A percentile compares a stretch with the other conserved stretches of the same genome.
Evolutionary conservation across 2,113 vertebrate species (phyloP).

Genomic region (Micromys minutus): DNA sequence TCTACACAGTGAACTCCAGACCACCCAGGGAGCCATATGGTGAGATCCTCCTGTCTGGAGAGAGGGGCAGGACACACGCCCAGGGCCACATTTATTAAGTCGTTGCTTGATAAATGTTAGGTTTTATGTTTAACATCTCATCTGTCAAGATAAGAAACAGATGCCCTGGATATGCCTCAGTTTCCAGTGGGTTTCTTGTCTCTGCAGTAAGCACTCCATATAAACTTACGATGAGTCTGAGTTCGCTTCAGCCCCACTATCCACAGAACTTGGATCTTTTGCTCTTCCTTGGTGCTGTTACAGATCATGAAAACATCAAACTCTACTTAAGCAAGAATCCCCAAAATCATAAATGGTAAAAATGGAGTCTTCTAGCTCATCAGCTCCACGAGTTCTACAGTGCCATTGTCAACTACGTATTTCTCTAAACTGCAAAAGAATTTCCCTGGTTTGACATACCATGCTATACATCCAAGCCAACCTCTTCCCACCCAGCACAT

Average conservation of each 20-base stretch:
- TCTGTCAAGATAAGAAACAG: constrained; percentile 18
- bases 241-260: constrained; percentile 27
- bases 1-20: neutral
- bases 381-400: neutral
- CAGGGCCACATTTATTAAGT: neutral
- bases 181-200: neutral
- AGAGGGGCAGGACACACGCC: neutral
- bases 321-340: constrained; percentile 42
- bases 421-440: neutral
- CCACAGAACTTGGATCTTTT: neutral
- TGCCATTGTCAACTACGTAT: constrained; percentile 19
- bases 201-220: neutral
- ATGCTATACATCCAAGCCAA: neutral
- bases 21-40: neutral
- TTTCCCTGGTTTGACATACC: neutral
- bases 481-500: neutral
- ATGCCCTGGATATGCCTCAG: neutral
- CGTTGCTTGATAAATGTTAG: neutral
- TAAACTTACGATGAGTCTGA: neutral
- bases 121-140: constrained; percentile 37
- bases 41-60: neutral
- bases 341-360: constrained; percentile 21
- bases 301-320: constrained; percentile 17
- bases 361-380: too few relatives aligned
- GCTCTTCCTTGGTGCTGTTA: neutral